Conservation (phyloP, 2,888 invertebrate species). For the Allygus modestus region DNA sequence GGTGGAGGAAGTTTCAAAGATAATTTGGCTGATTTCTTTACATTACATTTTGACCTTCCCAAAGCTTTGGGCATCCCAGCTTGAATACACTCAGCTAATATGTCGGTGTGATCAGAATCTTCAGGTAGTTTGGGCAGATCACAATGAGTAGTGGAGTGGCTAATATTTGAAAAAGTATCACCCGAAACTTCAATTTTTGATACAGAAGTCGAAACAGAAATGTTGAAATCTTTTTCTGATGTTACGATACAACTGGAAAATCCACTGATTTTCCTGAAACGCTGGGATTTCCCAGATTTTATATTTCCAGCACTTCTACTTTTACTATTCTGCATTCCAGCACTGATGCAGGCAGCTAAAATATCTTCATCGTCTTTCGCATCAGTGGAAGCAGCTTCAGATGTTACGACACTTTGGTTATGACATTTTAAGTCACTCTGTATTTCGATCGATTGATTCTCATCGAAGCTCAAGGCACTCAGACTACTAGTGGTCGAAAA, state of each 20-base stretch:
- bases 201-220: background rate
- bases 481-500: background rate
- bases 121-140: background rate
- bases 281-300: background rate
- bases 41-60: background rate
- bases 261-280: background rate
- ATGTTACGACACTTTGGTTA: background rate
- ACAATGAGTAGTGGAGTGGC: background rate
- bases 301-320: background rate
- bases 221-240: background rate
- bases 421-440: background rate
- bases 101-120: background rate
- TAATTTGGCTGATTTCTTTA: background rate
- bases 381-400: background rate
- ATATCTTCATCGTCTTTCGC: background rate
- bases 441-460: background rate
- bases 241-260: background rate
- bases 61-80: background rate
- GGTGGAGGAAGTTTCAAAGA: background rate
- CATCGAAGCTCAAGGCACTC: background rate
- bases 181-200: background rate
- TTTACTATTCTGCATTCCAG: background rate
- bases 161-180: background rate
- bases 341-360: conserved; percentile 18
- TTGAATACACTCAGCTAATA: conserved; percentile 13